phyloP scores from a whole-genome alignment of 2,113 vertebrate genomes.

The Chaetops frenatus region DNA sequence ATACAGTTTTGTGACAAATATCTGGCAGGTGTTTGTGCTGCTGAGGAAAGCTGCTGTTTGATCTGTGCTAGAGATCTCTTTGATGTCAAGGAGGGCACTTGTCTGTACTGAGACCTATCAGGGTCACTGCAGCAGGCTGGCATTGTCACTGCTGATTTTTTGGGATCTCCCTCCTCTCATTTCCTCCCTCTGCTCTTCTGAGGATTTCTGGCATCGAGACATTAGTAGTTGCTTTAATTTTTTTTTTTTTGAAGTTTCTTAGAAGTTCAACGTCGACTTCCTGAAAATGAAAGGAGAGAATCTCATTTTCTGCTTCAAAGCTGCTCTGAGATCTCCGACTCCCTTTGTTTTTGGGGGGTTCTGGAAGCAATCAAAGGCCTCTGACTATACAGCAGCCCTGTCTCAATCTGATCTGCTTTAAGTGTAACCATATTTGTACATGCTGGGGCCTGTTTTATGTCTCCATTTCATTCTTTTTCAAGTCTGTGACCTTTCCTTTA shows the following conservation, averaged over 20 bases:
- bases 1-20: background rate
- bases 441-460: conserved; percentile 14
- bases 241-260: background rate
- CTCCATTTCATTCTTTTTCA: background rate
- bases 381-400: background rate
- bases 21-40: background rate
- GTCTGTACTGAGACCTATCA: background rate
- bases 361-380: conserved; percentile 33
- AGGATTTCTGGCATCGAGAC: background rate
- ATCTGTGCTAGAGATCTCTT: background rate
- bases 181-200: background rate
- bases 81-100: background rate
- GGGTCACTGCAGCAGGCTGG: background rate
- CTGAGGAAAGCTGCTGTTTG: background rate
- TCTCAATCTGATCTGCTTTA: background rate
- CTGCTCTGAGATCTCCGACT: background rate
- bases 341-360: conserved; percentile 22
- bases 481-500: conserved; percentile 34
- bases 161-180: background rate
- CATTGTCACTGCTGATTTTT: background rate
- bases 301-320: conserved; percentile 58
- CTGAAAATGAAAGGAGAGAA: background rate
- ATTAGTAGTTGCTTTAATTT: background rate
- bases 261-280: background rate
- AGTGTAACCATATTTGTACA: conserved; percentile 36